phyloP scores from a whole-genome alignment of 2,888 invertebrate genomes.

The Ellobium chinense region DNA sequence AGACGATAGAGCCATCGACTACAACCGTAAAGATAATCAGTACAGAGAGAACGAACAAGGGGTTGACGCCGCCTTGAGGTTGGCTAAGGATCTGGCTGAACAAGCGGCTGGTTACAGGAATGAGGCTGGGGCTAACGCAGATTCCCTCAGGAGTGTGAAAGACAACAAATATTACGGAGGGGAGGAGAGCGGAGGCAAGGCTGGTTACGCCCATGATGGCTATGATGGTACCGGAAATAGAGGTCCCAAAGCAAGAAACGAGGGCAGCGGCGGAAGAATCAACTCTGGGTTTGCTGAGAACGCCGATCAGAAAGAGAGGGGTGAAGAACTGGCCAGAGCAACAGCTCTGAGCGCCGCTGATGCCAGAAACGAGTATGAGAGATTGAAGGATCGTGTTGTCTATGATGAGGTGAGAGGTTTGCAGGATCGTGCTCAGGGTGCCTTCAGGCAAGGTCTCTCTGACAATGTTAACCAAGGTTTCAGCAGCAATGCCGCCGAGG shows the following conservation, averaged over 20 bases:
- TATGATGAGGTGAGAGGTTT: conserved; percentile 49
- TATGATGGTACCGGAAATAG: conserved; percentile 6
- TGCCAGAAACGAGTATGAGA: conserved; percentile 48
- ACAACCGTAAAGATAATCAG: conserved; percentile 48
- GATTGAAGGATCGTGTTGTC: conserved; percentile 45
- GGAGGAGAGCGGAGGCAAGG: conserved; percentile 28
- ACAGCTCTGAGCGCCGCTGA: conserved; percentile 44
- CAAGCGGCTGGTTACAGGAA: conserved; percentile 48
- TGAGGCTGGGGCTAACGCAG: conserved; percentile 46
- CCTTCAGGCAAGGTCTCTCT: conserved; percentile 48
- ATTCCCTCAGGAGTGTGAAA: conserved; percentile 34
- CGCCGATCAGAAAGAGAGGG: conserved; percentile 34
- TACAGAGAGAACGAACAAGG: conserved; percentile 47
- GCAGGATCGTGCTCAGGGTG: conserved; percentile 43
- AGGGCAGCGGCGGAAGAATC: conserved; percentile 44
- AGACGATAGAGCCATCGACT: conserved; percentile 46
- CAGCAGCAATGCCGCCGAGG: conserved; percentile 44
- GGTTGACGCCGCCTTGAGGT: conserved; percentile 41
- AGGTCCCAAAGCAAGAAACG: conserved; percentile 29
- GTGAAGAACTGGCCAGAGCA: conserved; percentile 35
- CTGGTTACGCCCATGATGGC: not conserved
- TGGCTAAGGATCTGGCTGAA: conserved; percentile 49
- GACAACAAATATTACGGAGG: conserved; percentile 51
- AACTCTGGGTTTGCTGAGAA: conserved; percentile 44
- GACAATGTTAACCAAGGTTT: conserved; percentile 47